Evolutionary conservation across 2,888 invertebrate genomes (phyloP).

Genomic region (Ichneumon xanthorius): DNA sequence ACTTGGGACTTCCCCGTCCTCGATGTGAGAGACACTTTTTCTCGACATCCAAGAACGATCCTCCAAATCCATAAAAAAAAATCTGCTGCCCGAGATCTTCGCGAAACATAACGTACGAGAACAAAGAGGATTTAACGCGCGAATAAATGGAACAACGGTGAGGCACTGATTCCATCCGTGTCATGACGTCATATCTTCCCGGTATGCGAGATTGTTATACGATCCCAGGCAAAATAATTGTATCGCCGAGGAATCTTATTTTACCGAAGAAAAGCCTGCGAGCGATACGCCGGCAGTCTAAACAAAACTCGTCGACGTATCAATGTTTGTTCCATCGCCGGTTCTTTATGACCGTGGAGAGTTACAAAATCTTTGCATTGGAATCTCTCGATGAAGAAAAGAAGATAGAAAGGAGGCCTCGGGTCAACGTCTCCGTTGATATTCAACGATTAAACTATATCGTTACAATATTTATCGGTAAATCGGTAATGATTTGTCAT

Average conservation of each 20-base stretch:
- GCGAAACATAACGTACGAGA: constrained; percentile 35
- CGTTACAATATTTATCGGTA: background rate
- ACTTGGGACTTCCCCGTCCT: too few species aligned
- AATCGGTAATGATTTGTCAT: background rate
- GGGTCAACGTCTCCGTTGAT: background rate
- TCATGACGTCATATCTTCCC: constrained; percentile 37
- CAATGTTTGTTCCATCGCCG: background rate
- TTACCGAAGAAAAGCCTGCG: background rate
- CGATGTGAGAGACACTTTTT: too few species aligned
- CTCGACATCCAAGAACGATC: too few species aligned
- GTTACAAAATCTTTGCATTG: background rate
- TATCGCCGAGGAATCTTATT: background rate
- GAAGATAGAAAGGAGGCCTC: background rate
- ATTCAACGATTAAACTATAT: background rate
- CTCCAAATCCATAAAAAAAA: background rate
- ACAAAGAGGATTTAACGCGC: constrained; percentile 30
- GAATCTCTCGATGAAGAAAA: background rate
- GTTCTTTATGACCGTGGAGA: background rate
- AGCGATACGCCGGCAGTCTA: background rate
- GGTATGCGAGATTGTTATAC: constrained; percentile 55
- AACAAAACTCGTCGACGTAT: background rate
- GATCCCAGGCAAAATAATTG: constrained; percentile 12
- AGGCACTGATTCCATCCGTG: constrained; percentile 22
- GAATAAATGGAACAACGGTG: constrained; percentile 36
- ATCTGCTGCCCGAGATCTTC: background rate